Base-by-base conservation (phyloP, 2,888 invertebrate genomes). In the Bombylius major region DNA sequence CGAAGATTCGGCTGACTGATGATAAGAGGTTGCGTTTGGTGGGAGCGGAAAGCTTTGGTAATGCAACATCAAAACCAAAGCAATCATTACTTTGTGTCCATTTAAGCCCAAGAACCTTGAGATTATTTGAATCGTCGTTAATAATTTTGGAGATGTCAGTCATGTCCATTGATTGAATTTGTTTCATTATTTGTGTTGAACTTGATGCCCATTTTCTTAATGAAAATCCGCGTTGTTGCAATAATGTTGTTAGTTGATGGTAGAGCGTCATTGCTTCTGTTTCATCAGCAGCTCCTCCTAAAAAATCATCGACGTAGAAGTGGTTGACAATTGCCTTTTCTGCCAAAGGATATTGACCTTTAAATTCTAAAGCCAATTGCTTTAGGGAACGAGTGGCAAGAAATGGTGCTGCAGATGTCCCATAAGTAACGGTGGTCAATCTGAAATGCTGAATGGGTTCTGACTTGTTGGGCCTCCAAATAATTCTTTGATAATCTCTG, bases 321-420 rank as follows among this genome's bases (percentile, higher is more conserved):
- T 53, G 7, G 8, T 34, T 11, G 8, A 33, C 13, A 6, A 47
- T 36, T 11, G 47, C 47, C 13, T 42, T 13, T 33, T 47, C 45
- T 7, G 52, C 52, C 14, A 46, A 45, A 11, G 52, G 33, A 36
- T 46, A 52, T 13, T 32, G 14, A 8, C 33, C 36, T 34, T 34
- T 46, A 34, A 47, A 47, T 13, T 53, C 36, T 13, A 47, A 9
- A 13, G 58, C 62, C 3, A 65, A 50, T 50, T 62, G 61, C 13
- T 59, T 51, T 13, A 64, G 47, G 14, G 58, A 56, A 4, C 61
- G 56, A 11, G 58, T 59, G 3, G 63, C 63, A 8, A 64, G 47
- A 56, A 54, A 63, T 23, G 62, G 60, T 5, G 62, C 63, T n/a
- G 62, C 58, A 3, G 61, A 59, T 8, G 56, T 62, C 7, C 65